phyloP scores from a whole-genome alignment of 2,113 vertebrate species.

The Poeciliopsis retropinna region DNA sequence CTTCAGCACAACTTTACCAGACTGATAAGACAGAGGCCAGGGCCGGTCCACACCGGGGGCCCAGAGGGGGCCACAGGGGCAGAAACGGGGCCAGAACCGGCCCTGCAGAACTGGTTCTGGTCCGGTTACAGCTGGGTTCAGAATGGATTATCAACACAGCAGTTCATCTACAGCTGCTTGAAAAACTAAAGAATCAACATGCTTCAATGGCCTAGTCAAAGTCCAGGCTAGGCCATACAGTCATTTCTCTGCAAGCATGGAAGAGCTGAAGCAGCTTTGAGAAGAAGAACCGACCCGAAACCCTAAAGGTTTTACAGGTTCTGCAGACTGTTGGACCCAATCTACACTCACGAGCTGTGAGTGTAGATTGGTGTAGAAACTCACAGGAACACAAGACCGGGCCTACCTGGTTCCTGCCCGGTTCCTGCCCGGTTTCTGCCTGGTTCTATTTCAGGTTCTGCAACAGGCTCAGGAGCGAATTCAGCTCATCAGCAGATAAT shows the following conservation, averaged over 20 bases:
- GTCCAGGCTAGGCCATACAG: background rate
- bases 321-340: too few species aligned
- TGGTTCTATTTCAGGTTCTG: too few species aligned
- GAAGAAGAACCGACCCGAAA: background rate
- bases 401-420: too few species aligned
- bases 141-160: background rate
- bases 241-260: too few species aligned
- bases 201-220: background rate
- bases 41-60: too few species aligned
- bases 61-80: accelerated
- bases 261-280: background rate
- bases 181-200: background rate
- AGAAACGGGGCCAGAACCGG: too few species aligned
- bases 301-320: too few species aligned
- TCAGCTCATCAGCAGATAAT: too few species aligned
- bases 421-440: background rate
- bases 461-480: too few species aligned
- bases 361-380: too few species aligned
- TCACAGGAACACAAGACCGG: background rate
- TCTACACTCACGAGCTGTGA: background rate
- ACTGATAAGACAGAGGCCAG: too few species aligned
- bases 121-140: background rate
- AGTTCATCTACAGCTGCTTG: background rate
- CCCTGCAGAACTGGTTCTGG: background rate
- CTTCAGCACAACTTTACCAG: too few species aligned